Conservation (phyloP, 2,113 vertebrate species). For the Eulemur rufifrons region DNA sequence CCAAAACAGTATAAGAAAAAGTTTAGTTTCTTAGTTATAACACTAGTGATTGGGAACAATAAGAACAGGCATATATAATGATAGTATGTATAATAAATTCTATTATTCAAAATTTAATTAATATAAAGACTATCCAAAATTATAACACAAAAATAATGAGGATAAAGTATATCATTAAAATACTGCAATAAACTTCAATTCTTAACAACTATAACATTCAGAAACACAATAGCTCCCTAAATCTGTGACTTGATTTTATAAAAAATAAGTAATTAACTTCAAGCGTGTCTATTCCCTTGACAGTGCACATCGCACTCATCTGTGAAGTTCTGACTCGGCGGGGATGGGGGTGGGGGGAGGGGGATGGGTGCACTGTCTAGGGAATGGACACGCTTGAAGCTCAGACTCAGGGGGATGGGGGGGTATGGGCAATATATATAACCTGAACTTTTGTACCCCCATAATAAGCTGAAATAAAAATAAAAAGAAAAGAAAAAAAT, state of each 20-base stretch:
- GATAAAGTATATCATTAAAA: neutral
- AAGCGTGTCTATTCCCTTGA: no score
- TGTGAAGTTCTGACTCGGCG: no score
- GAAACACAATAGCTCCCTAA: neutral
- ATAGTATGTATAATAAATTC: neutral
- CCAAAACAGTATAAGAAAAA: conserved; percentile 22
- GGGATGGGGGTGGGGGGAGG: no score
- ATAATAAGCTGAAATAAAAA: no score
- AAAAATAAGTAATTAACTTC: neutral
- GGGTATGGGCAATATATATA: no score
- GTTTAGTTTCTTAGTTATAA: neutral
- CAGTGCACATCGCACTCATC: no score
- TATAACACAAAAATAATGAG: neutral
- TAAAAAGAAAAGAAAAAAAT: no score
- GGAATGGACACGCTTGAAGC: no score
- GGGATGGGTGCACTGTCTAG: no score
- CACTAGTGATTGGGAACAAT: neutral
- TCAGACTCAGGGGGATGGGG: no score
- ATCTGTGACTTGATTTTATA: neutral
- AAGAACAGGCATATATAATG: neutral
- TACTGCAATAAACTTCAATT: neutral
- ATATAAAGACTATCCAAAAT: neutral
- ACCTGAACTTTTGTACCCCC: no score
- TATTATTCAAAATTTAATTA: neutral
- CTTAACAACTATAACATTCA: neutral